These are phyloP conservation scores for Helicoverpa zea DNA, from an alignment of 1,140 invertebrate species.

Conservation along the genomic window DNA sequence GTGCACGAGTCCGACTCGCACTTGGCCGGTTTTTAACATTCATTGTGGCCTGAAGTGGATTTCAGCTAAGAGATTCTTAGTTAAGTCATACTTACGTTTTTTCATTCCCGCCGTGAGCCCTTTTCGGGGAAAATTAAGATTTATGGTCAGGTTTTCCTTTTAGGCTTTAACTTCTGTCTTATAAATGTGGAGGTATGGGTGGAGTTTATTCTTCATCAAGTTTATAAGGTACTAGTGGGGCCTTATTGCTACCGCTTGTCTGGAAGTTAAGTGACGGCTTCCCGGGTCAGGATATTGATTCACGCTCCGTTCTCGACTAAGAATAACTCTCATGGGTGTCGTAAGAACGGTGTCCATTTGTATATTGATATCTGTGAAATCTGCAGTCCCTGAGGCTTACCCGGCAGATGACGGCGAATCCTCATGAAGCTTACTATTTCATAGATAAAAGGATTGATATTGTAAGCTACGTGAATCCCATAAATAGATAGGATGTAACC, in stretches of 20 bases:
- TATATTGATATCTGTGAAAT: constrained; percentile 32
- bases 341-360: constrained; percentile 18
- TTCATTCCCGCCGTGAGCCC: constrained; percentile 21
- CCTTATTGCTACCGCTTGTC: constrained; percentile 15
- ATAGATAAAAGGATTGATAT: constrained; percentile 30
- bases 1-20: too few species aligned
- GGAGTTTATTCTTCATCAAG: constrained; percentile 6
- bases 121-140: constrained; percentile 34
- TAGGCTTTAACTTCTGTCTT: constrained; percentile 29
- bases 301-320: background rate
- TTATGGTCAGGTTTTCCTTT: constrained; percentile 29
- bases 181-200: constrained; percentile 17
- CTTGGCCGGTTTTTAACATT: too few species aligned
- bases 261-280: constrained; percentile 17
- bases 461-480: background rate
- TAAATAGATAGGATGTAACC: background rate
- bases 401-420: constrained; percentile 25
- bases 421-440: constrained; percentile 13
- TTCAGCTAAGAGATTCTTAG: constrained; percentile 11
- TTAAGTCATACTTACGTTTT: constrained; percentile 30
- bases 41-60: background rate
- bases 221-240: constrained; percentile 8
- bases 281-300: constrained; percentile 35
- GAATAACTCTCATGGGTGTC: constrained; percentile 14
- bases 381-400: constrained; percentile 14